Percentiles rank a stretch among this genome's conserved stretches.
Evolutionary conservation across 2,113 vertebrate species (phyloP).

Genomic region (Leucopsar rothschildi): DNA sequence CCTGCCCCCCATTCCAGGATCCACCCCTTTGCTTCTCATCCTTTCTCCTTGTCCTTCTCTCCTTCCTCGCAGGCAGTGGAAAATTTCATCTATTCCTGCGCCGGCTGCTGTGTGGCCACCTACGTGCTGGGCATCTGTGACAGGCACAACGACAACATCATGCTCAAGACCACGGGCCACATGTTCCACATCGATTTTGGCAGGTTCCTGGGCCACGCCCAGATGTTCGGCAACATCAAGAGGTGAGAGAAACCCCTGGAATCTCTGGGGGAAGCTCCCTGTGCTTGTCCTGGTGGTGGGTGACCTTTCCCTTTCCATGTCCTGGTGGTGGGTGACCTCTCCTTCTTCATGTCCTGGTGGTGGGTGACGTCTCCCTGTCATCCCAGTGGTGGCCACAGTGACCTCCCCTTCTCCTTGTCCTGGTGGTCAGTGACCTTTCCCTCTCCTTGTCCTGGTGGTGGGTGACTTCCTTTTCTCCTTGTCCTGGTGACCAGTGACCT

Average conservation of each 20-base stretch:
- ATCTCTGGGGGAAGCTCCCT: neutral
- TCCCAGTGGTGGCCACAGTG: fast-evolving
- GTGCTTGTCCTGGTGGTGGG: neutral
- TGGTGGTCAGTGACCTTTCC: too few species aligned
- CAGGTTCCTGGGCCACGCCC: constrained; percentile 93
- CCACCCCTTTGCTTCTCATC: fast-evolving
- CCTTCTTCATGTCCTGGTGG: fast-evolving
- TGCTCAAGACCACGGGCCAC: constrained; percentile 96
- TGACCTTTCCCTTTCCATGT: fast-evolving
- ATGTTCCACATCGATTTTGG: constrained; percentile 99
- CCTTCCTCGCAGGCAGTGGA: constrained; percentile 84
- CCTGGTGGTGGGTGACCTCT: neutral
- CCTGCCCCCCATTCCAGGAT: fast-evolving
- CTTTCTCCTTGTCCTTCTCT: neutral
- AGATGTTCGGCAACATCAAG: constrained; percentile 99
- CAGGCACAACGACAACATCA: constrained; percentile 98
- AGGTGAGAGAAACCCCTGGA: constrained; percentile 71
- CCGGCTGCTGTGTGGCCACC: constrained; percentile 96
- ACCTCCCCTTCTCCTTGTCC: too few species aligned
- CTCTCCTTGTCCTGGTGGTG: too few species aligned
- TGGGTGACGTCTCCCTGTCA: neutral
- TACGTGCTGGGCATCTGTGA: constrained; percentile 97
- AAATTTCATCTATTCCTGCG: constrained; percentile 98
- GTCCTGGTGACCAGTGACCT: too few species aligned
- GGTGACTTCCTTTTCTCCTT: too few species aligned